Evolutionary conservation across 2,113 vertebrate genomes (phyloP).

Genomic region (Catagonus wagneri): DNA sequence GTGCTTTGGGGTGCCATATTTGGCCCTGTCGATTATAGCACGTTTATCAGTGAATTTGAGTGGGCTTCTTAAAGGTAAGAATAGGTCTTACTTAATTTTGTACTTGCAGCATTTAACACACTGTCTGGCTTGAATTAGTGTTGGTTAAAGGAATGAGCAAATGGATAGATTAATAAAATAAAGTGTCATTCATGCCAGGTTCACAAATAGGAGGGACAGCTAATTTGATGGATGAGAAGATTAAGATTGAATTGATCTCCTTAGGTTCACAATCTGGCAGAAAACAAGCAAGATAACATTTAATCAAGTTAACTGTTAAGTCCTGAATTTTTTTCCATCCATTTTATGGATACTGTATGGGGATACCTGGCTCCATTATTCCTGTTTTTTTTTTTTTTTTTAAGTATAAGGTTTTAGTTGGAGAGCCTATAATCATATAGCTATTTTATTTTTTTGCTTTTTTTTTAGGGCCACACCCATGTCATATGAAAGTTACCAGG

Average conservation of each 20-base stretch:
- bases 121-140: not conserved
- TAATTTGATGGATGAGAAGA: not conserved
- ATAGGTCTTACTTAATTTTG: conserved; percentile 1
- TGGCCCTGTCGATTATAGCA: not conserved
- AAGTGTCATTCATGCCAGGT: not conserved
- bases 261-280: not conserved
- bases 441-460: not conserved
- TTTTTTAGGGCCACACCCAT: too few relatives aligned
- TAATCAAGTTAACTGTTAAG: not conserved
- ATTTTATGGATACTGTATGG: not conserved
- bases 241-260: not conserved
- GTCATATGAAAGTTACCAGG: too few relatives aligned
- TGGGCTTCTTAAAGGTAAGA: not conserved
- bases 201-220: not conserved
- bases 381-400: not conserved
- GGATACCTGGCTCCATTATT: not conserved
- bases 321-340: not conserved
- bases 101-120: not conserved
- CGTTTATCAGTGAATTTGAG: not conserved
- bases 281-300: not conserved
- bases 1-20: not conserved
- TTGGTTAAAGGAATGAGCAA: not conserved
- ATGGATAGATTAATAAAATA: not conserved
- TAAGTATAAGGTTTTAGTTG: not conserved
- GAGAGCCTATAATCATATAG: not conserved